These are phyloP conservation scores for Lagorchestes hirsutus DNA, from an alignment of 2,797 vertebrate species.

Conservation along the genomic window DNA sequence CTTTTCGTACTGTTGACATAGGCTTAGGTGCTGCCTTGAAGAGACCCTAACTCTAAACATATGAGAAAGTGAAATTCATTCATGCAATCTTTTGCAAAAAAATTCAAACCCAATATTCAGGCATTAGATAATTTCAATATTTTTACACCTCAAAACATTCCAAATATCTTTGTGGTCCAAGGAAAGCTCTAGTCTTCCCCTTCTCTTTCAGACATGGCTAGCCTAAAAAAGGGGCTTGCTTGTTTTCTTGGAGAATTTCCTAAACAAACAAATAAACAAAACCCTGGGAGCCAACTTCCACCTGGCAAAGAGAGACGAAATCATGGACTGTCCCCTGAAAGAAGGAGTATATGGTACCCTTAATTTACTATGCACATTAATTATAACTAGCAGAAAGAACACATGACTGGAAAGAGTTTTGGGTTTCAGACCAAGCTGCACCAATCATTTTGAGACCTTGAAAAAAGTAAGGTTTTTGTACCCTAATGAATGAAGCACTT, in stretches of 20 bases:
- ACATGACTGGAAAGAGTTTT: constrained; percentile 31
- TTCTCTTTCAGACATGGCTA: not conserved
- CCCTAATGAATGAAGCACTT: constrained; percentile 43
- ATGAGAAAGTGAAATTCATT: constrained; percentile 41
- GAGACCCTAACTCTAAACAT: constrained; percentile 11
- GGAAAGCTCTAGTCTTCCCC: constrained; percentile 2
- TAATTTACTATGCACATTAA: constrained; percentile 43
- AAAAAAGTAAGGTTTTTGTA: constrained; percentile 7
- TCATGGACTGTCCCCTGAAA: constrained; percentile 17
- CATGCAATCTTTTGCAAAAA: not conserved
- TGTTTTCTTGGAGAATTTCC: constrained; percentile 36
- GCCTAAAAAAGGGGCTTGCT: not conserved
- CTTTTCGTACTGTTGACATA: not conserved
- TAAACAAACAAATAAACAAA: constrained; percentile 3
- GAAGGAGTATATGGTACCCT: constrained; percentile 34
- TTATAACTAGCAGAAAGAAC: not conserved
- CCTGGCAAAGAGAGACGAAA: constrained; percentile 18
- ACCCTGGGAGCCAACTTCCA: not conserved
- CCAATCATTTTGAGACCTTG: constrained; percentile 6
- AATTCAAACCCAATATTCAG: constrained; percentile 15
- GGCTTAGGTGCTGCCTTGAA: not conserved
- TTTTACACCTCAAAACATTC: constrained; percentile 1
- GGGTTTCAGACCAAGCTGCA: not conserved
- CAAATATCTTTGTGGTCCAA: constrained; percentile 19
- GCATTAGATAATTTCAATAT: constrained; percentile 44